Base-by-base conservation (phyloP, 2,113 vertebrate genomes). In the Leptobrachium ailaonicum region DNA sequence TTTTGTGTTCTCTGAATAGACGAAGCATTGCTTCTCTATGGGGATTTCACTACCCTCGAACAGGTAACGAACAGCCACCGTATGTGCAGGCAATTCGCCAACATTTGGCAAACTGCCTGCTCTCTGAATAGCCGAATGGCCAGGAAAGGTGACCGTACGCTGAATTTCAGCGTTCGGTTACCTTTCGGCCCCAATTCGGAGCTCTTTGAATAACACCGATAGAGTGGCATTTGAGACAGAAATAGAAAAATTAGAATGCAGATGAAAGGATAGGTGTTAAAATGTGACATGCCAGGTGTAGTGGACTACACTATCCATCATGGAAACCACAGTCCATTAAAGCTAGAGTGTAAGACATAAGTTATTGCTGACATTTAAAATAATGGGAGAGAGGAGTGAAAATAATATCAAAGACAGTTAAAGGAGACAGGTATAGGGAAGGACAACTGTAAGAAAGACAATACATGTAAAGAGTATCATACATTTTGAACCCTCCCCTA, bases 211-310 rank as follows among this genome's bases (percentile, higher is more conserved):
- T 32, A 32, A 32, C 20, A 0, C 20, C n/a, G n/a, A n/a, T n/a
- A n/a, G 67, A 43, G 45, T 63, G 56, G 63, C 71, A 43, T 79
- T 79, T 80, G 60, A 73, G 70, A 54, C 45, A 72, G 32, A 71
- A 66, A 42, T 60, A 71, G 67, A 80, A 73, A 66, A 41, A 80
- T 60, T 1, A 32, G 20, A 73, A 80, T 73, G 41, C 47, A 50
- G 58, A 71, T 44, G 63, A 45, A 66, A 50, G 72, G 62, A 73
- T 1, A 11, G 3, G 13, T 60, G 10, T 60, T 4, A 60, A 60
- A 12, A 60, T 11, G 56, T 12, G 10, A 60, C 13, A 32, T 60
- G 10, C 4, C 9, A n/a, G 6, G 56, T 14, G 13, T 60, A 12
- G 13, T 60, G 56, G 47, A 50, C 47, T 50, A 50, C 8, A 8